Evolutionary conservation across 1,140 invertebrate genomes (phyloP), one percentile per base, ranked within the genome.

Genomic region (Portunus trituberculatus): DNA sequence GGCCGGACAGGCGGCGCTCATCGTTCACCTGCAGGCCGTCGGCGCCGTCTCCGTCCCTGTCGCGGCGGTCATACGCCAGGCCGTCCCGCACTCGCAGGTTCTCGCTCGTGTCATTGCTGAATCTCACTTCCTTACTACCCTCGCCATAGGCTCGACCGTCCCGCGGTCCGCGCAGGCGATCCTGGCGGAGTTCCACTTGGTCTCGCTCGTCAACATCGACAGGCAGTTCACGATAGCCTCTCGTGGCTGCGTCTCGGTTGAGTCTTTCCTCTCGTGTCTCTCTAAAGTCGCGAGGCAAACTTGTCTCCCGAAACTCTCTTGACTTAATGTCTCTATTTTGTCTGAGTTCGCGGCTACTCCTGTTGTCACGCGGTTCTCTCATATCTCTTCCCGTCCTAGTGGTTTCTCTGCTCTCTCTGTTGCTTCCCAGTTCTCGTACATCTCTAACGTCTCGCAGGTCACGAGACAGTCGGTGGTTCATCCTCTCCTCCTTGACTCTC

Each of bases 11-110:
- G 10, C 91, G 94, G 14, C 90, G 92, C 31, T 93, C 92, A 12
- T 95, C 86, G n/a, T n/a, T 87, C 32, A 94, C 93, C 31, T 92
- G 89, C 8, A 94, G 90, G 4, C 90, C 93, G 39, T 93, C 91
- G 32, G 84, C 90, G 14, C 93, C 93, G 67, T 95, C 95, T 4
- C 28, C 92, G 45, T 90, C 89, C 82, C 95, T 52, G 92, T 93
- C 92, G 28, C 92, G 39, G 14, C 87, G 45, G 14, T 94, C 93
- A 20, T 83, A 91, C 45, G n/a, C 32, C 1, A 90, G 82, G 28
- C 14, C 83, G 14, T 91, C 83, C 0, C 82, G 90, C 25, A 92
- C 94, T 20, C 91, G 45, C 14, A 95, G 89, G 31, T 29, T 83
- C 4, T 92, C 90, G 31, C 89, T 91, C 8, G 32, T 67, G 39